A percentile compares a stretch with the other conserved stretches of the same genome.
These are phyloP conservation scores for Atta texana DNA, from an alignment of 1,140 invertebrate genomes.

Conservation along the genomic window DNA sequence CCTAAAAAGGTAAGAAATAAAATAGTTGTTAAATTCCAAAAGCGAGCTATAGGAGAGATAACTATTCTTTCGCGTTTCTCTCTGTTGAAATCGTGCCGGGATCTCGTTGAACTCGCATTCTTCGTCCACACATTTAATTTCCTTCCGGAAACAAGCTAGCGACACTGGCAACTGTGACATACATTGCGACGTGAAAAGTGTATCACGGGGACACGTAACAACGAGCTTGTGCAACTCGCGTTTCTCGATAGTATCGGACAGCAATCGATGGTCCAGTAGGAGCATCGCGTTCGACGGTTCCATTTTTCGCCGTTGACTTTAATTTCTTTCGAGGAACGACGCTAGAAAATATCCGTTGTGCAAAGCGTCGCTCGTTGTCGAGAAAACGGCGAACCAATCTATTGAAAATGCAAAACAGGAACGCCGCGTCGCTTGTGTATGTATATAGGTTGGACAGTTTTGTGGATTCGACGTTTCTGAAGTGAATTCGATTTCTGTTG, in stretches of 20 bases:
- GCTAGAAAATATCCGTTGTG: conserved; percentile 28
- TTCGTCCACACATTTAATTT: conserved; percentile 43
- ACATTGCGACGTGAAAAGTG: conserved; percentile 32
- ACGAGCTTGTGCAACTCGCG: neutral
- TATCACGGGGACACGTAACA: conserved; percentile 35
- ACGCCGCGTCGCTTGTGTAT: neutral
- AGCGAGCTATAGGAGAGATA: neutral
- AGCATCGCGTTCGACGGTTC: neutral
- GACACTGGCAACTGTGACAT: neutral
- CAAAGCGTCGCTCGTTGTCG: conserved; percentile 29
- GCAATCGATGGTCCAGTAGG: conserved; percentile 3
- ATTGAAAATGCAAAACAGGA: conserved; percentile 50
- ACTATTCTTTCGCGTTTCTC: neutral
- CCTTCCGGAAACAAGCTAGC: conserved; percentile 49
- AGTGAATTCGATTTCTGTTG: conserved; percentile 42
- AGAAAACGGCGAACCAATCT: conserved; percentile 4
- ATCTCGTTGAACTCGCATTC: conserved; percentile 33
- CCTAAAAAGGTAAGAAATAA: neutral
- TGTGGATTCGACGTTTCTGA: conserved; percentile 44
- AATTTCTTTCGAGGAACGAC: conserved; percentile 5
- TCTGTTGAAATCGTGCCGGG: neutral
- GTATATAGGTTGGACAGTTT: conserved; percentile 33
- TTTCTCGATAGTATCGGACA: conserved; percentile 4
- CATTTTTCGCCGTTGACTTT: conserved; percentile 27
- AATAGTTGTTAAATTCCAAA: neutral